phyloP scores from a whole-genome alignment of 2,113 vertebrate genomes.

The Tyto alba region DNA sequence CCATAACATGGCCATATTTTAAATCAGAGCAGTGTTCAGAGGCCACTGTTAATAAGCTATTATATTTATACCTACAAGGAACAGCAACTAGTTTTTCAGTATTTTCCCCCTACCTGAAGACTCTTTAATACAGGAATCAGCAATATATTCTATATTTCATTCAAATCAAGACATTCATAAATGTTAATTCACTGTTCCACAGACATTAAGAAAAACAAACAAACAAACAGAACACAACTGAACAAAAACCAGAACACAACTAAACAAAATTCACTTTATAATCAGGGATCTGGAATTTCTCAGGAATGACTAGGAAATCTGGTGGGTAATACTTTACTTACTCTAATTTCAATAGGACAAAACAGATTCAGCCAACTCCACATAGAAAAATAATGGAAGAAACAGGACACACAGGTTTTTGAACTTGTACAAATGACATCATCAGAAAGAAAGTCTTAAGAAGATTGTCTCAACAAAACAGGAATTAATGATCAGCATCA shows the following conservation, averaged over 20 bases:
- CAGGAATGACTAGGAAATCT: background rate
- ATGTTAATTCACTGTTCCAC: background rate
- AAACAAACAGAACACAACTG: background rate
- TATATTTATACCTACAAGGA: background rate
- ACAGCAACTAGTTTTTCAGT: background rate
- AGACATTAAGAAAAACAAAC: background rate
- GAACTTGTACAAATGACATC: background rate
- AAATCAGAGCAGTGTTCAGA: background rate
- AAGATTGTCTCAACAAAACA: background rate
- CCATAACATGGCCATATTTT: background rate
- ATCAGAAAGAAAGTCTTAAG: background rate
- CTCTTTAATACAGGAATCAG: background rate
- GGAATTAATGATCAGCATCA: background rate
- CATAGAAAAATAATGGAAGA: background rate
- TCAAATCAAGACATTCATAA: background rate
- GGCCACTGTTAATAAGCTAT: background rate
- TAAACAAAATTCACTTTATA: background rate
- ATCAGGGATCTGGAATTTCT: background rate
- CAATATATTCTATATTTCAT: background rate
- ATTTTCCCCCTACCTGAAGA: background rate
- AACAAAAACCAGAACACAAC: background rate
- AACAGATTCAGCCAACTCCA: background rate
- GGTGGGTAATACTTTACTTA: background rate
- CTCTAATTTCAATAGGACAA: background rate
- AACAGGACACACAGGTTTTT: background rate